A percentile compares a stretch with the other conserved stretches of the same genome.
Conservation (phyloP, 2,797 vertebrate genomes). For the Craterocephalus amniculus region DNA sequence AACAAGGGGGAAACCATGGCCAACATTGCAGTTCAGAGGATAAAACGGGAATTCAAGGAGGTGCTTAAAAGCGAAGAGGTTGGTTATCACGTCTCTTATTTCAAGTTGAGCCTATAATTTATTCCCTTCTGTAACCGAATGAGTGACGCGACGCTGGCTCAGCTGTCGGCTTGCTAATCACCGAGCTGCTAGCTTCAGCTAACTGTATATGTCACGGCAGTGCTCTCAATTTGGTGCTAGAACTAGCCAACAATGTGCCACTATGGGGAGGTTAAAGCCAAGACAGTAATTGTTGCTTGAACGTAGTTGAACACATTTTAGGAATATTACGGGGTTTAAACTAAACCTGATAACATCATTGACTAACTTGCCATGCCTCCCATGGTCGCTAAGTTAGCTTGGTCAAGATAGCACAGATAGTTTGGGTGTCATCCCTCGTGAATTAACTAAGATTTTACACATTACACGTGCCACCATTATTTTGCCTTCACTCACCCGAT, state of each 20-base stretch:
- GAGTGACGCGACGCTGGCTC: constrained; percentile 61
- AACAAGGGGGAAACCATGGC: constrained; percentile 86
- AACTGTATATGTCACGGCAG: constrained; percentile 16
- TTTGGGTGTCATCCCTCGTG: constrained; percentile 11
- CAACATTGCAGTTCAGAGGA: constrained; percentile 98
- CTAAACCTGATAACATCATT: not conserved
- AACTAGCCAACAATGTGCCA: not conserved
- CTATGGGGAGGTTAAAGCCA: not conserved
- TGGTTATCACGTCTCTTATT: constrained; percentile 40
- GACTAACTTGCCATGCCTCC: constrained; percentile 17
- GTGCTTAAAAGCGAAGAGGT: constrained; percentile 99
- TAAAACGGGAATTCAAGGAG: constrained; percentile 99
- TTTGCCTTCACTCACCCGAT: not conserved
- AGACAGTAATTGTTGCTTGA: not conserved
- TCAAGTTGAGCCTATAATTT: not conserved
- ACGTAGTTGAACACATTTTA: not conserved
- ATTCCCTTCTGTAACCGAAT: constrained; percentile 27
- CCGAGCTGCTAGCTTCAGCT: constrained; percentile 59
- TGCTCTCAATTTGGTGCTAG: not conserved
- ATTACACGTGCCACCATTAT: not conserved
- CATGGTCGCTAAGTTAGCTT: constrained; percentile 43
- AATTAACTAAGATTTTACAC: not conserved
- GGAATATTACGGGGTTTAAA: not conserved
- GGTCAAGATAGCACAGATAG: constrained; percentile 45
- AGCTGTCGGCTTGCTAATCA: constrained; percentile 62